Conservation (phyloP, 2,113 vertebrate genomes). For the Sarotherodon lohbergeri region DNA sequence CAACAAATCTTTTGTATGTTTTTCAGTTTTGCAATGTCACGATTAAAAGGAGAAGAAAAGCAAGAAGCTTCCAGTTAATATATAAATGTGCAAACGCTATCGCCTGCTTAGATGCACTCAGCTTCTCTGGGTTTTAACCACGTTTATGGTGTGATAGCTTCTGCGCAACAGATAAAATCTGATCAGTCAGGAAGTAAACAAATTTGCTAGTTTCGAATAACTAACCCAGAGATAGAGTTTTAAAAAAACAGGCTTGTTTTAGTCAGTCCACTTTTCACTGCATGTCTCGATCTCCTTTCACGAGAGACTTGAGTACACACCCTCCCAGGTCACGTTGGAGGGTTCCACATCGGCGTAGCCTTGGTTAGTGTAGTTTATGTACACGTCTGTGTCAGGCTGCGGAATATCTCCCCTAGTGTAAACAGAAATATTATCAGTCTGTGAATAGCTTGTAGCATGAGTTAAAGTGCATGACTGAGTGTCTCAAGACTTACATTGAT, state of each 20-base stretch:
- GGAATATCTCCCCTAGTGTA: neutral
- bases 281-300: neutral
- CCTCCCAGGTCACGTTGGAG: neutral
- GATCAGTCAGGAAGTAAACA: neutral
- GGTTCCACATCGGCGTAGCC: conserved; percentile 39
- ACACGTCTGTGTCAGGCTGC: neutral
- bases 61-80: neutral
- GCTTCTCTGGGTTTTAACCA: neutral
- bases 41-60: neutral
- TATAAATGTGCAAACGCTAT: neutral
- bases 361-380: conserved; percentile 53
- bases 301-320: conserved; percentile 29
- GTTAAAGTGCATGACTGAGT: neutral
- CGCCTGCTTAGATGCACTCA: accelerated
- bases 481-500: conserved; percentile 39
- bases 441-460: neutral
- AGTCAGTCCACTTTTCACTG: neutral
- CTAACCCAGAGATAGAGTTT: neutral
- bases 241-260: neutral
- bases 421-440: neutral
- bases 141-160: neutral
- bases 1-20: neutral
- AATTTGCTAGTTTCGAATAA: accelerated
- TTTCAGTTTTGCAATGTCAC: neutral
- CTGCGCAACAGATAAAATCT: neutral